Percentiles rank a stretch among this genome's conserved stretches.
These are phyloP conservation scores for Nematostella vectensis DNA, from an alignment of 92 coral and sea anemone species.

Conservation along the genomic window DNA sequence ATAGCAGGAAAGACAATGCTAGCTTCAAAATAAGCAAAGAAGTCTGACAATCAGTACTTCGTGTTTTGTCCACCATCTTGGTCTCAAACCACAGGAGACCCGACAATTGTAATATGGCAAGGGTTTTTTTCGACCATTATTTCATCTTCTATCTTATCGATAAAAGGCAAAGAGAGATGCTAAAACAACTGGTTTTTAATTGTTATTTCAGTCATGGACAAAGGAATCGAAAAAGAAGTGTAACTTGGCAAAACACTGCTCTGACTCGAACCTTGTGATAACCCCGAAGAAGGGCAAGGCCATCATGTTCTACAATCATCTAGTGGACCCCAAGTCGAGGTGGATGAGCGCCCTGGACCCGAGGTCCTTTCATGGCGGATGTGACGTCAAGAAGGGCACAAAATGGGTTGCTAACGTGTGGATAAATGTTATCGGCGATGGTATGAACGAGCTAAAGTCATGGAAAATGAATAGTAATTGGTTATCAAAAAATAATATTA, in stretches of 20 bases:
- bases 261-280: constrained; percentile 54
- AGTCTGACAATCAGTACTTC: no score
- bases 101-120: no score
- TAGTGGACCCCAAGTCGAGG: constrained; percentile 39
- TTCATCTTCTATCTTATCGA: no score
- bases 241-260: constrained; percentile 76
- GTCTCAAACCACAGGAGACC: no score
- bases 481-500: constrained; percentile 50
- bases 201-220: constrained; percentile 57
- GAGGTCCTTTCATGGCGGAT: constrained; percentile 78
- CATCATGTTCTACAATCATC: constrained; percentile 80
- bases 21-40: no score
- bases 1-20: no score
- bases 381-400: constrained; percentile 65
- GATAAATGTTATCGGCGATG: constrained; percentile 83
- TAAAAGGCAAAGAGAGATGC: no score
- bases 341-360: constrained; percentile 88
- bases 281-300: constrained; percentile 86
- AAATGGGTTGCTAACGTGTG: constrained; percentile 93
- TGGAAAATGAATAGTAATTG: constrained; percentile 86
- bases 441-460: constrained; percentile 56
- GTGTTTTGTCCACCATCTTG: no score
- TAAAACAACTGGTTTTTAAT: no score
- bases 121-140: no score
- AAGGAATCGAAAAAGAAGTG: constrained; percentile 64